Percentiles rank a stretch among this genome's conserved stretches.
Evolutionary conservation across 2,888 invertebrate species (phyloP).

Genomic region (Terebella lapidaria): DNA sequence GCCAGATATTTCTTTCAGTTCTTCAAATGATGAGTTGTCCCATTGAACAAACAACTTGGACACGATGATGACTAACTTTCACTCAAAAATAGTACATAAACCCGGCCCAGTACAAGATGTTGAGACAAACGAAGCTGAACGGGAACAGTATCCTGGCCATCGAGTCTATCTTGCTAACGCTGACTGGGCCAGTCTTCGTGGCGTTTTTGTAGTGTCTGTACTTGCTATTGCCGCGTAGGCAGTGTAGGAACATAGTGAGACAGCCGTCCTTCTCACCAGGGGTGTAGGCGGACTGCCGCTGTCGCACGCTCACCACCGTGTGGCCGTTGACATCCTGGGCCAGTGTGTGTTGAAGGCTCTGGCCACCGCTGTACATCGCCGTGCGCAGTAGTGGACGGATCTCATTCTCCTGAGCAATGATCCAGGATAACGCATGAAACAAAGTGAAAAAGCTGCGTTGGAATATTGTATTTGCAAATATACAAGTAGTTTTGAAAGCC

Average conservation of each 20-base stretch:
- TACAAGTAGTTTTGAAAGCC: too few relatives aligned
- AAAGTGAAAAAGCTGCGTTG: too few relatives aligned
- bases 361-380: constrained; percentile 8
- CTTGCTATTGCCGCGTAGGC: constrained; percentile 22
- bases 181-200: constrained; percentile 17
- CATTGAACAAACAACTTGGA: too few relatives aligned
- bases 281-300: too few relatives aligned
- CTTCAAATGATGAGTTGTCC: too few relatives aligned
- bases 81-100: constrained; percentile 26
- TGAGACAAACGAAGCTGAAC: constrained; percentile 25
- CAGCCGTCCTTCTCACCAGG: constrained; percentile 15
- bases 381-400: not conserved
- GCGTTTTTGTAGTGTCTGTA: constrained; percentile 20
- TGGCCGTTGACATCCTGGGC: constrained; percentile 22
- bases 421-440: not conserved
- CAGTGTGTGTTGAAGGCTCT: constrained; percentile 4
- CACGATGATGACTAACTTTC: too few relatives aligned
- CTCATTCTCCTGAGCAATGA: not conserved
- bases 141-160: constrained; percentile 26
- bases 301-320: constrained; percentile 4
- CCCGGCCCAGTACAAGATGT: constrained; percentile 28
- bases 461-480: too few relatives aligned
- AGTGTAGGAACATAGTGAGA: constrained; percentile 25
- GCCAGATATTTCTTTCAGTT: too few relatives aligned
- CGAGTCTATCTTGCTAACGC: constrained; percentile 27